Percentiles rank a stretch among this genome's conserved stretches.
phyloP scores from a whole-genome alignment of 1,140 invertebrate species.

The Grapholita molesta region DNA sequence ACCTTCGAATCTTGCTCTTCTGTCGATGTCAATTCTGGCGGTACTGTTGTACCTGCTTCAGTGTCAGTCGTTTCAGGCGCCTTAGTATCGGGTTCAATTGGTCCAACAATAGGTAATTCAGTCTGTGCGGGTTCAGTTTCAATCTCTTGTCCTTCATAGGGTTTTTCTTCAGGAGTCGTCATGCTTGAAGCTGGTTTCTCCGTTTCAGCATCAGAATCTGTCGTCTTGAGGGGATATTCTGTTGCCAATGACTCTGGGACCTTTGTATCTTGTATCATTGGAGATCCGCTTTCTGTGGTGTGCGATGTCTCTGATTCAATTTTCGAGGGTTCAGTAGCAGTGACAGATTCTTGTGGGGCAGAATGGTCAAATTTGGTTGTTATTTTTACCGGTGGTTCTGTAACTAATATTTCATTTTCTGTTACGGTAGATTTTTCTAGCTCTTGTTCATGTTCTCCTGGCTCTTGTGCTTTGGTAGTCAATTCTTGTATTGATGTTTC shows the following conservation, averaged over 20 bases:
- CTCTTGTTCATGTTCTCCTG: background rate
- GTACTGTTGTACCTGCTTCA: slow-evolving; percentile 22
- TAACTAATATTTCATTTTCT: background rate
- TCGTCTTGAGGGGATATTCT: background rate
- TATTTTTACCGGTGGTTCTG: background rate
- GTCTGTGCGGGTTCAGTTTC: background rate
- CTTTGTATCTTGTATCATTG: background rate
- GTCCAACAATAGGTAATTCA: slow-evolving; percentile 10
- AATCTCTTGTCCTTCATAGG: background rate
- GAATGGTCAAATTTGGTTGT: background rate
- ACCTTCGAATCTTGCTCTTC: slow-evolving; percentile 24
- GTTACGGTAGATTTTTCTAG: background rate
- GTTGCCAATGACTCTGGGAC: background rate
- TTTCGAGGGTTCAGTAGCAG: background rate
- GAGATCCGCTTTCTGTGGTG: background rate
- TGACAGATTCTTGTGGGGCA: background rate
- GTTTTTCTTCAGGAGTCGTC: background rate
- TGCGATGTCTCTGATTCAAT: background rate
- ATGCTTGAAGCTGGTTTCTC: background rate
- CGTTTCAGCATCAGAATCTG: background rate
- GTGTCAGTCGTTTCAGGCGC: slow-evolving; percentile 16
- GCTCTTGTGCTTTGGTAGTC: background rate
- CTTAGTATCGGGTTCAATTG: slow-evolving; percentile 21
- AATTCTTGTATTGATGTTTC: background rate
- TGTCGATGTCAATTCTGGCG: slow-evolving; percentile 22